phyloP scores from a whole-genome alignment of 2,888 invertebrate species.

The Balanococcus diminutus region DNA sequence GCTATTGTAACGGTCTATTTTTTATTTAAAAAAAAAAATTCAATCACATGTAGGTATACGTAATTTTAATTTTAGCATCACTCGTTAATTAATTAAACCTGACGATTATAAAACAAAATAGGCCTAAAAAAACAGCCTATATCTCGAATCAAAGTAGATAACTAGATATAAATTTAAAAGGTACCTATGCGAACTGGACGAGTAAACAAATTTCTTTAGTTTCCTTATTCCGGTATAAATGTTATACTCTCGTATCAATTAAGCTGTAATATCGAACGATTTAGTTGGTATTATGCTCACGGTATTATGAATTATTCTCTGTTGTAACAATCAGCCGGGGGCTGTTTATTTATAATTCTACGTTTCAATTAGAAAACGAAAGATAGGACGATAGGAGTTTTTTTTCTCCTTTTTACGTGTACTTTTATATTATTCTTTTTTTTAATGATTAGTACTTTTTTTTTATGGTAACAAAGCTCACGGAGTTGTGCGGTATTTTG shows the following conservation, averaged over 20 bases:
- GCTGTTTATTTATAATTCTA: neutral
- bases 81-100: neutral
- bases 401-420: neutral
- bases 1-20: neutral
- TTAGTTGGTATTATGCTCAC: neutral
- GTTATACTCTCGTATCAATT: constrained; percentile 34
- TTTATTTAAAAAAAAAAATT: neutral
- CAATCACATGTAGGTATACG: neutral
- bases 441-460: neutral
- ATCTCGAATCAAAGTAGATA: neutral
- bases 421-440: no score
- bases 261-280: constrained; percentile 2
- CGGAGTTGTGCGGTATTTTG: neutral
- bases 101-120: neutral
- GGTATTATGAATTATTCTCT: constrained; percentile 12
- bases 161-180: neutral
- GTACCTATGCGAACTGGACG: neutral
- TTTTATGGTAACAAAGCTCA: neutral
- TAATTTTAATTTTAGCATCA: neutral
- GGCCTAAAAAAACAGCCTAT: neutral
- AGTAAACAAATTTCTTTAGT: neutral
- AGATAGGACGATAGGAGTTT: neutral
- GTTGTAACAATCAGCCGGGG: neutral
- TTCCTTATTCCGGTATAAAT: constrained; percentile 40
- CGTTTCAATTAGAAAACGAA: constrained; percentile 5